Evolutionary conservation across 1,140 invertebrate species (phyloP), one percentile per base, ranked within the genome.

Genomic region (Caenorhabditis latens): DNA sequence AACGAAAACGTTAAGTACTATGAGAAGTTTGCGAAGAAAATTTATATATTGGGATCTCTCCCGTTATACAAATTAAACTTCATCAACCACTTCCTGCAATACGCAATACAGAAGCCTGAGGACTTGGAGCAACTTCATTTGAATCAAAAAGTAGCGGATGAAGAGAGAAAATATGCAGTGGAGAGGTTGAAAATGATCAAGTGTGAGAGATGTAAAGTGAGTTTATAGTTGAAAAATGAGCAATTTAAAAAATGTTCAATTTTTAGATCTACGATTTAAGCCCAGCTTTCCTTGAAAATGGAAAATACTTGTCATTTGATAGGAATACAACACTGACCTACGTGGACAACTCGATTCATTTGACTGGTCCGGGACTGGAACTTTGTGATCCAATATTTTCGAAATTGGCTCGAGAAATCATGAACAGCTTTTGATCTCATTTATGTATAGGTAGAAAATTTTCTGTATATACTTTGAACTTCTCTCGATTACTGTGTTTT

Each of bases 221-320:
- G 40, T 16, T 19, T 19, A 5, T 43, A n/a, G 16, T 19, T 9
- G 19, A 9, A 32, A 8, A 63, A 24, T 9, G 14, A 11, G 8
- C 42, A 43, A 5, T 43, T 13, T 53, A 11, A 3, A 53, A 53
- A 11, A 14, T 3, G n/a, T 53, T 9, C 11, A 14, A 16, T 7
- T 71, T 46, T 71, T 16, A 71, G 65, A 19, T 71, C 42, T 43
- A 43, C 42, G 65, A 71, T n/a, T 19, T 71, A 0, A 46, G 42
- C 16, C 65, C 40, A 5, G 42, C 14, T 1, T 71, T 71, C n/a
- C 8, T 19, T 16, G 40, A 71, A 46, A 71, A 71, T 4, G 65
- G 65, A 43, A 71, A 71, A n/a, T 71, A 71, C 21, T 16, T 71
- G 16, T 19, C 65, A 4, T 71, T 71, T 43, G 42, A 71, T 19